Conservation (phyloP, 2,797 vertebrate genomes). For the Cuculus canorus region DNA sequence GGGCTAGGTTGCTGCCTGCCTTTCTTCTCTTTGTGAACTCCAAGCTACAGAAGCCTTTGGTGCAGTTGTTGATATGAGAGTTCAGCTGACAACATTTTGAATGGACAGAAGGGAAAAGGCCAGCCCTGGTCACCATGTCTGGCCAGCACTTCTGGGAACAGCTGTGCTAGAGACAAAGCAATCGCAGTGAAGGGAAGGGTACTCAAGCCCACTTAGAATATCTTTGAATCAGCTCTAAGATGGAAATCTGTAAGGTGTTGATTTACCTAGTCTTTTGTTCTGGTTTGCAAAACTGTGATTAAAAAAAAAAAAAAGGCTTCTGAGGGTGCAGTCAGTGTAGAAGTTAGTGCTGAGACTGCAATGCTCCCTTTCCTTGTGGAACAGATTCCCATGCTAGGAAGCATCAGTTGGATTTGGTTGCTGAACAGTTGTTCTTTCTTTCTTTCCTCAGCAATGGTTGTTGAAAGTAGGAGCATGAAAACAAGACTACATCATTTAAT, state of each 20-base stretch:
- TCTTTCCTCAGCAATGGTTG: background rate
- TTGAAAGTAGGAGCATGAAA: conserved; percentile 45
- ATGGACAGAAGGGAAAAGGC: background rate
- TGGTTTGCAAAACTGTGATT: background rate
- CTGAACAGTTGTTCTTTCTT: conserved; percentile 6
- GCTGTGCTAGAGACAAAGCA: background rate
- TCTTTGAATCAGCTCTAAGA: background rate
- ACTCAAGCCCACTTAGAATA: background rate
- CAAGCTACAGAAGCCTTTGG: background rate
- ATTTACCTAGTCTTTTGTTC: background rate
- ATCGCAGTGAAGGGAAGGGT: background rate
- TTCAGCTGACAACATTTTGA: background rate
- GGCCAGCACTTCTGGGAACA: background rate
- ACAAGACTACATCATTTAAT: conserved; percentile 49
- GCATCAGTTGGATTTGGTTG: background rate
- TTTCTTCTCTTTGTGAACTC: background rate
- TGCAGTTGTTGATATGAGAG: background rate
- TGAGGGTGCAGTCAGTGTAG: background rate
- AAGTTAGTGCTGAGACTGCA: background rate
- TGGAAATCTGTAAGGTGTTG: background rate
- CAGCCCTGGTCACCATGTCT: background rate
- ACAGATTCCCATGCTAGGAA: background rate
- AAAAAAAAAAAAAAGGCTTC: background rate
- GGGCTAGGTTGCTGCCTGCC: background rate
- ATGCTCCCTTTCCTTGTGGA: background rate